phyloP scores from a whole-genome alignment of 2,888 invertebrate species.

The Mylabris sibirica region DNA sequence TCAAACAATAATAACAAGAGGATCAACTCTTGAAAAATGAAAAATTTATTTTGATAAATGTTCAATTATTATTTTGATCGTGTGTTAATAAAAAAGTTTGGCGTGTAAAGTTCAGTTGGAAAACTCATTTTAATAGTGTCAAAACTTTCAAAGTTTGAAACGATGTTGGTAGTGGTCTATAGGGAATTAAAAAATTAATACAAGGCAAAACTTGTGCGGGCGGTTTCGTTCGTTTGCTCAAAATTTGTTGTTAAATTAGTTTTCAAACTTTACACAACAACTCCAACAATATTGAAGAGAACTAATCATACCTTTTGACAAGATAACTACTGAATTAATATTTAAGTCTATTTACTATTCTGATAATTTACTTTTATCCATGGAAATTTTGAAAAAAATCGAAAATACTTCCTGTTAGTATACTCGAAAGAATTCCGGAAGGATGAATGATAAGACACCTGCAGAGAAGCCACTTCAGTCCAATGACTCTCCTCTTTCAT shows the following conservation, averaged over 20 bases:
- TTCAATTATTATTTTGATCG: neutral
- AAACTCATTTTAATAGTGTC: constrained; percentile 46
- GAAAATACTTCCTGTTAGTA: too few relatives aligned
- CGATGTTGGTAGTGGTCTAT: constrained; percentile 20
- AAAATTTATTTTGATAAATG: neutral
- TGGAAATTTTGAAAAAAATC: too few relatives aligned
- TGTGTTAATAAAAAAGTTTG: constrained; percentile 28
- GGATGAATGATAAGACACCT: constrained; percentile 41
- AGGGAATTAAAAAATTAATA: constrained; percentile 30
- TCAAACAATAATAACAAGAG: constrained; percentile 20
- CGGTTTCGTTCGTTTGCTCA: constrained; percentile 18
- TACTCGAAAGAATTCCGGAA: constrained; percentile 36
- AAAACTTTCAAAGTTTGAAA: constrained; percentile 36
- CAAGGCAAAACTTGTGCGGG: constrained; percentile 21
- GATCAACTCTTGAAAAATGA: constrained; percentile 19
- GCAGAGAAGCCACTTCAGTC: constrained; percentile 38
- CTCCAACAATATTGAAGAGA: neutral
- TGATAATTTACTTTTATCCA: too few relatives aligned
- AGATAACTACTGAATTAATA: neutral
- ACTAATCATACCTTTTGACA: neutral
- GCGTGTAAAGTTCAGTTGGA: constrained; percentile 30
- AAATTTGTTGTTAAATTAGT: constrained; percentile 31
- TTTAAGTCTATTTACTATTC: too few relatives aligned
- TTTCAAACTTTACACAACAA: neutral
- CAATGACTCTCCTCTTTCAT: constrained; percentile 37